Conservation (phyloP, 2,888 invertebrate species). For the Macaria notata region DNA sequence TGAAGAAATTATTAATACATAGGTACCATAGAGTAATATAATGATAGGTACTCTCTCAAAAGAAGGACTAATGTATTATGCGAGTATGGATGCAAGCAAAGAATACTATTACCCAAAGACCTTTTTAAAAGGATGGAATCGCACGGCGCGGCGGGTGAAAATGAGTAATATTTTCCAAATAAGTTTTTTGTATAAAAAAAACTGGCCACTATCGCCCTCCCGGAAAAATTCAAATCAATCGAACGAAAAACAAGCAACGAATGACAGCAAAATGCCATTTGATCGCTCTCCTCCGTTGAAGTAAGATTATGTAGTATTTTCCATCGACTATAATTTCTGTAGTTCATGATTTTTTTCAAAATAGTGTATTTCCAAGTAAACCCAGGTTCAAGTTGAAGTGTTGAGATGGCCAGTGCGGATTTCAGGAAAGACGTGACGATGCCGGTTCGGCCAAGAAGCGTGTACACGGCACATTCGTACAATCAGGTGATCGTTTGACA, state of each 20-base stretch:
- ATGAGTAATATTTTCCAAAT: too few relatives aligned
- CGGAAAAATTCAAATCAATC: conserved; percentile 19
- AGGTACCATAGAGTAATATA: too few relatives aligned
- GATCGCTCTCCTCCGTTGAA: conserved; percentile 40
- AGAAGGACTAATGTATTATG: too few relatives aligned
- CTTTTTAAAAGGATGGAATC: too few relatives aligned
- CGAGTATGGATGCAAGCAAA: too few relatives aligned
- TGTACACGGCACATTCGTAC: conserved; percentile 86
- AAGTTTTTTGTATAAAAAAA: too few relatives aligned
- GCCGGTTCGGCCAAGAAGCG: conserved; percentile 84
- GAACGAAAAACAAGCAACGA: conserved; percentile 25
- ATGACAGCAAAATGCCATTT: conserved; percentile 29
- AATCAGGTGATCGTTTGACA: conserved; percentile 57
- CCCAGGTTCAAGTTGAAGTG: conserved; percentile 65
- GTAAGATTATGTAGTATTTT: conserved; percentile 76
- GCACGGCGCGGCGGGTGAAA: too few relatives aligned
- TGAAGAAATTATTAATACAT: too few relatives aligned
- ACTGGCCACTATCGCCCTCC: neutral
- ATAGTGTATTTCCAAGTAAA: conserved; percentile 54
- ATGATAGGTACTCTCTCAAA: too few relatives aligned
- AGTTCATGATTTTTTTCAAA: conserved; percentile 72
- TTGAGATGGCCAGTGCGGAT: conserved; percentile 76
- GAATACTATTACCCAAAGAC: too few relatives aligned
- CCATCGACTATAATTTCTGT: conserved; percentile 62
- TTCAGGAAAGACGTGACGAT: conserved; percentile 74